Base-by-base conservation (phyloP, 1,140 invertebrate genomes). In the Trichogramma pretiosum region DNA sequence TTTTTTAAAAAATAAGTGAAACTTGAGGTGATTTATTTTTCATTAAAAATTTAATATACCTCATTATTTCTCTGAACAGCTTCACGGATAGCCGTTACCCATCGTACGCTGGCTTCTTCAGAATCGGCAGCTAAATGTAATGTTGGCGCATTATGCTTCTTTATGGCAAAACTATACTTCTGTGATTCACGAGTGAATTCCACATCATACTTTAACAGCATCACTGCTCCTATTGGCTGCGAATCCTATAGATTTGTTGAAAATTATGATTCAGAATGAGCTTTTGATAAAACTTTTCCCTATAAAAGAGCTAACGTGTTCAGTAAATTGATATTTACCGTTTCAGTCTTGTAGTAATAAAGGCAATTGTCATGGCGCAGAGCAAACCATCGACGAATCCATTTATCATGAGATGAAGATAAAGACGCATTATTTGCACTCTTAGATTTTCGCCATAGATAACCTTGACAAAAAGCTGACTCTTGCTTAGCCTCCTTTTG, bases 321-420 rank as follows among this genome's bases (percentile, higher is more conserved):
- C 85, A 92, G 64, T 47, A n/a, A 38, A 45, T 34, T 8, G 7
- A n/a, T 19, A 55, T 78, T 77, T 67, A 89, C 85, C 56, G 77
- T 76, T 65, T 93, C 85, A 59, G 82, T 85, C 76, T 93, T 96
- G 70, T 93, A 98, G 71, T 90, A 95, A 70, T 96, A 96, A 35
- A 98, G 76, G 71, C 90, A 94, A 68, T 92, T 89, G 68, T 97
- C 91, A 36, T 83, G 78, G 50, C 92, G 85, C 23, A 98, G 73
- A 34, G 86, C 83, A 69, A 95, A 95, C 87, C 89, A 96, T 37
- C 93, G 74, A 37, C 85, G 76, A 39, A 89, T 83, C 93, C 93
- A 97, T 46, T 82, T 81, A 38, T 81, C 80, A 24, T 68, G 56
- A 26, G 76, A 72, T 1, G 74, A 70, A 8, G 73, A 72, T 14